A percentile compares a stretch with the other conserved stretches of the same genome.
Conservation (phyloP, 2,888 invertebrate genomes). For the Cecidostiba fungosa region DNA sequence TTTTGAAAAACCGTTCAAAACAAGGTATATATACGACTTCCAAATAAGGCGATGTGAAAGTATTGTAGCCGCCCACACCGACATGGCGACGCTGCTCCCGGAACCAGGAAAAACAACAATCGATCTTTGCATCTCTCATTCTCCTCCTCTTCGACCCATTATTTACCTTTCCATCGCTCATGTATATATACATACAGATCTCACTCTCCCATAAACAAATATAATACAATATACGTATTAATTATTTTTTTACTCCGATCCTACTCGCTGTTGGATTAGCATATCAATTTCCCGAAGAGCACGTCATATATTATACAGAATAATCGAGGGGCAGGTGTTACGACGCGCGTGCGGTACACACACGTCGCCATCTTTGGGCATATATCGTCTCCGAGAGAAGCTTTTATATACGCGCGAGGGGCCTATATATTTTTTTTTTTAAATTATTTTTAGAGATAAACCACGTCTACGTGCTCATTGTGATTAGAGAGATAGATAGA, state of each 20-base stretch:
- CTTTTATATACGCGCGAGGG: not conserved
- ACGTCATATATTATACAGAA: not conserved
- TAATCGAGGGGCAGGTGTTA: not conserved
- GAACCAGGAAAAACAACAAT: conserved; percentile 1
- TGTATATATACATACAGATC: no score
- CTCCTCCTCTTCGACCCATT: not conserved
- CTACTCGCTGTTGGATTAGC: conserved; percentile 63
- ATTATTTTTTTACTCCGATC: conserved; percentile 10
- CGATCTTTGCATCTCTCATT: not conserved
- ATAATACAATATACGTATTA: not conserved
- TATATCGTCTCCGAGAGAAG: not conserved
- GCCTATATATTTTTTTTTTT: not conserved
- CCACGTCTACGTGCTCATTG: not conserved
- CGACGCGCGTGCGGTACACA: not conserved
- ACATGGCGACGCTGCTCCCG: not conserved
- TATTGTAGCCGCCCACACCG: not conserved
- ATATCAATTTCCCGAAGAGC: not conserved
- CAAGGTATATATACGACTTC: not conserved
- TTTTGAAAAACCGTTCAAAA: not conserved
- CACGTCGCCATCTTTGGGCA: conserved; percentile 32
- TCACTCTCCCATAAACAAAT: not conserved
- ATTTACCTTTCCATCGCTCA: not conserved
- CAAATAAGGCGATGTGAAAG: not conserved
- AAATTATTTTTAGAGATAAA: conserved; percentile 9
- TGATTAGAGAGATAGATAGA: no score